Base-by-base conservation (phyloP, 2,797 vertebrate genomes). In the Saxicola maurus region DNA sequence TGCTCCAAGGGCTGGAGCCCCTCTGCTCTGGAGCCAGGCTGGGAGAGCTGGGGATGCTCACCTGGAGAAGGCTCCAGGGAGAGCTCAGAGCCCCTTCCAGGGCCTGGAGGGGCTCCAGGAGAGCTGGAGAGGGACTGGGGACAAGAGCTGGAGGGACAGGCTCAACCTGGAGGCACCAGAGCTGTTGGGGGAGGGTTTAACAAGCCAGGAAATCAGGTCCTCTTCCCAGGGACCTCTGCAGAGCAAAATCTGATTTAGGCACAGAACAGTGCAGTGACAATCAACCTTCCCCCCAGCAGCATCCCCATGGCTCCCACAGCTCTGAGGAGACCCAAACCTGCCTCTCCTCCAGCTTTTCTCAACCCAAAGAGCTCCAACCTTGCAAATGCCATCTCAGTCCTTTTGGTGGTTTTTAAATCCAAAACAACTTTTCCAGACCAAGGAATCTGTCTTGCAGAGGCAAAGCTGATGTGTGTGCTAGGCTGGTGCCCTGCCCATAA, bases 191-290 rank as follows among this genome's bases (percentile, higher is more conserved):
- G 3, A 37, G 16, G 19, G 5, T 57, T 57, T 23, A 19, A 64
- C 6, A 10, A 43, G 35, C 27, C 38, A 61, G 45, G 35, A 9
- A 43, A 31, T 25, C 38, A 61, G 45, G 31, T 6, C 24, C 31
- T 31, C 30, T 17, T 21, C 9, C 61, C 18, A 21, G 7, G 33
- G 35, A 48, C 13, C 48, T 33, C 30, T 40, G 38, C 35, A 19
- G 56, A 30, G 56, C 56, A 53, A 61, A 20, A 42, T 6, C 4
- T 4, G 13, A 24, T 46, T 28, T 1, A 23, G 21, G 80, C 56
- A 23, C 24, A 43, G 2, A 11, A 14, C 0, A 4, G 33, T 4
- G 48, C 55, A 35, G 43, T 4, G 8, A 55, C 24, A 38, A 18
- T 27, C 53, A 14, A 2, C 10, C 9, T 13, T 4, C 40, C 25